These are phyloP conservation scores for Caenorhabditis sinica DNA, from an alignment of 2,888 invertebrate species.

Conservation along the genomic window DNA sequence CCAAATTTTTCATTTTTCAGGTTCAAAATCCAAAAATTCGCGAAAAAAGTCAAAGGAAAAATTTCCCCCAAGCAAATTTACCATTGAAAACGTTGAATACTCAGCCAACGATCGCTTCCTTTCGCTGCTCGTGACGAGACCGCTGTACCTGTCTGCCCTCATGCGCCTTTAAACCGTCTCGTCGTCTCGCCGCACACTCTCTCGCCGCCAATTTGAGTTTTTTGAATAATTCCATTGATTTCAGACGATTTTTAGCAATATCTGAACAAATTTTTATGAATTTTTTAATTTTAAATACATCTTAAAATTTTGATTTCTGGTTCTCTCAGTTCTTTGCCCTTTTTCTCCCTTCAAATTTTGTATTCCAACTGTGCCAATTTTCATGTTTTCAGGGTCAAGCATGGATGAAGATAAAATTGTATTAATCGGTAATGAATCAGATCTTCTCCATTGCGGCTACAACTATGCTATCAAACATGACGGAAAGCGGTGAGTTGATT, in stretches of 20 bases:
- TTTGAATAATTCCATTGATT: conserved; percentile 38
- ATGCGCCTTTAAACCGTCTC: conserved; percentile 56
- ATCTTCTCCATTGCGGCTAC: conserved; percentile 81
- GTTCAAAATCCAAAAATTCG: conserved; percentile 3
- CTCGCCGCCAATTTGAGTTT: conserved; percentile 42
- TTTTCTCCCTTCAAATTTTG: neutral
- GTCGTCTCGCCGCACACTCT: conserved; percentile 42
- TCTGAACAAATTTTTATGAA: neutral
- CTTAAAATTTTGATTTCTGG: no score
- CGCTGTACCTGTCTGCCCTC: neutral
- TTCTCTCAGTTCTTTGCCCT: neutral
- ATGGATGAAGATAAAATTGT: conserved; percentile 81
- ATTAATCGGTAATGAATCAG: conserved; percentile 81
- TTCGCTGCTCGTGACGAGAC: conserved; percentile 62
- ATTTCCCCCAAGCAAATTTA: neutral
- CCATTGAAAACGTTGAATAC: conserved; percentile 63
- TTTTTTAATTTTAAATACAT: no score
- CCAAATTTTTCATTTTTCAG: neutral
- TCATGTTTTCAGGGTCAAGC: neutral
- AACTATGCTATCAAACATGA: conserved; percentile 77
- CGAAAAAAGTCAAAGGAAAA: conserved; percentile 37
- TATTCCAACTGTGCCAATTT: no score
- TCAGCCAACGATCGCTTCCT: conserved; percentile 51
- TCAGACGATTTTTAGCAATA: conserved; percentile 30
- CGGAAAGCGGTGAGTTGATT: conserved; percentile 76